phyloP scores from a whole-genome alignment of 2,888 invertebrate genomes.

The Ganaspis brasiliensis region DNA sequence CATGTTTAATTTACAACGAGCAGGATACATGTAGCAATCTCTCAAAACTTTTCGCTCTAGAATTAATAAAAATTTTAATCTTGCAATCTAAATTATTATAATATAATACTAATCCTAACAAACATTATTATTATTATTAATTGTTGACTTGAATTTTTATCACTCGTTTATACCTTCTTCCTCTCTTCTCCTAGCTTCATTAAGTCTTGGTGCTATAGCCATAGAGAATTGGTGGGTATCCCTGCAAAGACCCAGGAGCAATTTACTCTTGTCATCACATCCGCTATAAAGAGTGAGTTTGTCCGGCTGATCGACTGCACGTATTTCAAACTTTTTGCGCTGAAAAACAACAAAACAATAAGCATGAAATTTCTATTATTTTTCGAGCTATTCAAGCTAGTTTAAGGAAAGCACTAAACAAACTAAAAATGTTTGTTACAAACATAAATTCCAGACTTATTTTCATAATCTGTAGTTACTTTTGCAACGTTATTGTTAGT shows the following conservation, averaged over 20 bases:
- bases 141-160: not conserved
- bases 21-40: conserved; percentile 88
- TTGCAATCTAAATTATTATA: too few relatives aligned
- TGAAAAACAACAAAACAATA: conserved; percentile 72
- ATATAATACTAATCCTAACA: too few relatives aligned
- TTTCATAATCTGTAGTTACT: too few relatives aligned
- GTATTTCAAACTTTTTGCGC: conserved; percentile 98
- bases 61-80: conserved; percentile 48
- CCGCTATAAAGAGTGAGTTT: conserved; percentile 94
- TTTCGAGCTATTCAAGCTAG: too few relatives aligned
- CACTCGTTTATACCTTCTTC: conserved; percentile 85
- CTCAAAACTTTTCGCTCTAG: conserved; percentile 85
- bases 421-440: too few relatives aligned
- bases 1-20: conserved; percentile 83
- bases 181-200: conserved; percentile 91
- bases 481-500: too few relatives aligned
- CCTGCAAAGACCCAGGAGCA: conserved; percentile 92
- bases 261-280: conserved; percentile 96
- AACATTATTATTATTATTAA: not conserved
- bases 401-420: too few relatives aligned
- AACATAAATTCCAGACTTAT: too few relatives aligned
- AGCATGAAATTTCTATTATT: not conserved
- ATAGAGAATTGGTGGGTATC: conserved; percentile 98
- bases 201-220: conserved; percentile 92
- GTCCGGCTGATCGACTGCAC: conserved; percentile 90